Base-by-base conservation (phyloP, 1,140 invertebrate genomes). In the Drosophila melanica region DNA sequence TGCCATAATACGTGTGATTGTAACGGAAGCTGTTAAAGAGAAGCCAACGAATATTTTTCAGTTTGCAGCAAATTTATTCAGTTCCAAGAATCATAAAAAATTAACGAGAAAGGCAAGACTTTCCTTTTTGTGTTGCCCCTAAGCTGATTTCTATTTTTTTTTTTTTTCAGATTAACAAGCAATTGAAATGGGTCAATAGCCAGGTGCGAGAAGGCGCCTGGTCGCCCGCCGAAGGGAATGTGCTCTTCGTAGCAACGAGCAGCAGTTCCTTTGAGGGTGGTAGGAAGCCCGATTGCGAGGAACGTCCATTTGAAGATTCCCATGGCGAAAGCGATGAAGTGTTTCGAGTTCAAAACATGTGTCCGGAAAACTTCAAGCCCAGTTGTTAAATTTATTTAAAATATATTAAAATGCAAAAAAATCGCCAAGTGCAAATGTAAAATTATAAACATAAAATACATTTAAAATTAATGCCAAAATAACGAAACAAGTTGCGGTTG, bases 1-100 rank as follows among this genome's bases (percentile, higher is more conserved):
- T 11, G 80, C 80, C n/a, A 84, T 84, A 20, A 79, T 81, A 30
- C 71, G 79, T 1, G 67, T 76, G 0, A 81, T 84, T 16, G 20
- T 60, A 16, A 70, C 45, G 4, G 67, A 79, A 54, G 71, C 79
- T 10, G 30, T 79, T n/a, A 66, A 63, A 20, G 30, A 14, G 0
- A 14, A 59, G 1, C 71, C 79, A 0, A 6, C 23, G 0, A 64
- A 69, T 39, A 64, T 81, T 3, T 81, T 45, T 47, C 0, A n/a
- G 0, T 79, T 81, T 41, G 37, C 60, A 1, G 54, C 79, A 0
- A 8, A 63, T 10, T 27, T 84, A 9, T 84, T 84, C 14, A 11
- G 14, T 3, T 8, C 11, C 33, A 41, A 14, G 0, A 76, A 79
- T 14, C 47, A 59, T 0, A 20, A 63, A 4, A 33, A n/a, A 2